Evolutionary conservation across 2,888 invertebrate genomes (phyloP).

Genomic region (Alitta virens): DNA sequence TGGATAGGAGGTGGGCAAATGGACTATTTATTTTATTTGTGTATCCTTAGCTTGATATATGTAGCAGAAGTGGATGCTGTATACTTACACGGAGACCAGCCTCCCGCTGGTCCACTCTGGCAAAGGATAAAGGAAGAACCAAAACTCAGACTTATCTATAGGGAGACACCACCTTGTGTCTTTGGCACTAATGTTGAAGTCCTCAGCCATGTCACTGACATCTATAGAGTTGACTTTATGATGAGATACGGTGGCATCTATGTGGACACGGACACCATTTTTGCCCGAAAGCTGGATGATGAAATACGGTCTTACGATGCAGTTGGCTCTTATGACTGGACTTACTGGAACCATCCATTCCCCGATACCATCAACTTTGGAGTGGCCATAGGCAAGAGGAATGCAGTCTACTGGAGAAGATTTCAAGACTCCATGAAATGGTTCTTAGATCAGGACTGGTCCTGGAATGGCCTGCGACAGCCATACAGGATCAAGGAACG

Average conservation of each 20-base stretch:
- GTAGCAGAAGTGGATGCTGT: conserved; percentile 38
- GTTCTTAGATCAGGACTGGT: conserved; percentile 34
- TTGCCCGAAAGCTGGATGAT: conserved; percentile 34
- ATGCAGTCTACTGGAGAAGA: conserved; percentile 31
- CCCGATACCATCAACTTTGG: conserved; percentile 38
- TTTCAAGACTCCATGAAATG: conserved; percentile 36
- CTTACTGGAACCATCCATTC: conserved; percentile 39
- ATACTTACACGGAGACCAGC: conserved; percentile 44
- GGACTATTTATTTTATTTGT: conserved; percentile 48
- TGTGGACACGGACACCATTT: conserved; percentile 50
- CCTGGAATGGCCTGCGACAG: conserved; percentile 34
- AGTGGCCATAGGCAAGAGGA: conserved; percentile 43
- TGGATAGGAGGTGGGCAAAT: conserved; percentile 45
- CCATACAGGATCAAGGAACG: conserved; percentile 41
- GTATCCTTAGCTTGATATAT: conserved; percentile 45
- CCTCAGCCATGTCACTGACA: conserved; percentile 46
- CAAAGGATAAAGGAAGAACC: conserved; percentile 35
- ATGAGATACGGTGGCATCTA: conserved; percentile 53
- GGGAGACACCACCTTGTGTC: conserved; percentile 25
- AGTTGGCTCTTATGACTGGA: conserved; percentile 47
- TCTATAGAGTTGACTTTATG: conserved; percentile 49
- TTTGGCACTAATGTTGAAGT: conserved; percentile 39
- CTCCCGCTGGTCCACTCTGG: conserved; percentile 41
- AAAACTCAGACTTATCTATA: conserved; percentile 28
- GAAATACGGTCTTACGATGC: conserved; percentile 39